Evolutionary conservation across 2,113 vertebrate genomes (phyloP), one percentile per base, ranked within the genome.

Genomic region (Syngnathoides biaculeatus): DNA sequence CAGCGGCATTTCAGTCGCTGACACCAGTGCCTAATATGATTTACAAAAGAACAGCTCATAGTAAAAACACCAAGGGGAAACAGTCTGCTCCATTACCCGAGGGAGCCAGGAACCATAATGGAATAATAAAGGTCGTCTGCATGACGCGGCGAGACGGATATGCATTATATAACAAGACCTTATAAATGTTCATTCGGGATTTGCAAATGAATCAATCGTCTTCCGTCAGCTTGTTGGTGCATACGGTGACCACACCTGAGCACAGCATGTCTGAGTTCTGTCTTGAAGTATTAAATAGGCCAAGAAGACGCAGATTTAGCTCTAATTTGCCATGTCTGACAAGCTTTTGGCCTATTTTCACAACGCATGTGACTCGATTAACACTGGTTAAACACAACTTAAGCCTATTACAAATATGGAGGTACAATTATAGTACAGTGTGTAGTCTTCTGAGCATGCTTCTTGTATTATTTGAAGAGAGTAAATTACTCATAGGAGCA

Each of bases 101-200:
- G 15, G 65, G 58, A 65, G 68, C 57, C 72, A 63, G 68, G 68
- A 72, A 64, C 73, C 64, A 62, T 77, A 75, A 79, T 79, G 67
- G 74, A 72, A 63, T 60, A 70, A 77, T 67, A 68, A 73, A 78
- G 80, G 61, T 55, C 38, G 11, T 22, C 59, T 45, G 64, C 39
- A 75, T 27, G 75, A 75, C 71, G n/a, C 73, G 61, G 67, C 60
- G 70, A 71, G 77, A 64, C 67, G 67, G 55, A 77, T 79, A 83
- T 58, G 68, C 74, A 81, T 79, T 82, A 76, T 74, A 68, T 65
- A 80, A 87, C 68, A 79, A 68, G 52, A 52, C 24, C 66, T 48
- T 67, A 74, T 80, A 80, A 81, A 83, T 81, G 64, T 73, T 58
- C 42, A 50, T 39, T 73, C 17, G 85, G 79, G 80, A 84, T 86